Evolutionary conservation across 2,113 vertebrate genomes (phyloP).

Genomic region (Pundamilia nyererei): DNA sequence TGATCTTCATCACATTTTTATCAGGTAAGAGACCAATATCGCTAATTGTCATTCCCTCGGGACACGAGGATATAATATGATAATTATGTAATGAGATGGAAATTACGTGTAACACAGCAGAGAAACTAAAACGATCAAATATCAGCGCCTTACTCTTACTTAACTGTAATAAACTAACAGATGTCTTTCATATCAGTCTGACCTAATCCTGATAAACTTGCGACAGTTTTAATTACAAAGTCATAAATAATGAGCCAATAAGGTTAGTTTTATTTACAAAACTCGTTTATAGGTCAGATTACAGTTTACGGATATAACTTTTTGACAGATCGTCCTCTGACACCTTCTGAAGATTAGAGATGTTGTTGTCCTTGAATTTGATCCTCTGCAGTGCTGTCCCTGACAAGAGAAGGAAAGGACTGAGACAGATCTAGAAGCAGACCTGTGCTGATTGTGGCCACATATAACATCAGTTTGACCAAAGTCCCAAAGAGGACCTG

Average conservation of each 20-base stretch:
- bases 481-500: not conserved
- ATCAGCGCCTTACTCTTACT: not conserved
- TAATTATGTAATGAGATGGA: not conserved
- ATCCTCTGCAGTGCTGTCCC: accelerated
- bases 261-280: not conserved
- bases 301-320: slow-evolving; percentile 24
- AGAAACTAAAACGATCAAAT: not conserved
- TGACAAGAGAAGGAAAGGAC: not conserved
- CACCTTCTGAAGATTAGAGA: slow-evolving; percentile 37
- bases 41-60: not conserved
- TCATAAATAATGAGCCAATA: not conserved
- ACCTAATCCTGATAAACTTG: not conserved
- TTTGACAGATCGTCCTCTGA: slow-evolving; percentile 3
- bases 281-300: accelerated
- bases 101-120: not conserved
- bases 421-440: not conserved
- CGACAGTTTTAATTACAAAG: not conserved
- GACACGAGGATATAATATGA: not conserved
- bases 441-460: not conserved
- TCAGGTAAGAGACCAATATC: not conserved
- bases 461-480: not conserved
- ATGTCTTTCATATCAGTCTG: not conserved
- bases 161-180: not conserved
- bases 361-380: not conserved
- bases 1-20: not conserved